Evolutionary conservation across 2,113 vertebrate genomes (phyloP).

Genomic region (Falco punctatus): DNA sequence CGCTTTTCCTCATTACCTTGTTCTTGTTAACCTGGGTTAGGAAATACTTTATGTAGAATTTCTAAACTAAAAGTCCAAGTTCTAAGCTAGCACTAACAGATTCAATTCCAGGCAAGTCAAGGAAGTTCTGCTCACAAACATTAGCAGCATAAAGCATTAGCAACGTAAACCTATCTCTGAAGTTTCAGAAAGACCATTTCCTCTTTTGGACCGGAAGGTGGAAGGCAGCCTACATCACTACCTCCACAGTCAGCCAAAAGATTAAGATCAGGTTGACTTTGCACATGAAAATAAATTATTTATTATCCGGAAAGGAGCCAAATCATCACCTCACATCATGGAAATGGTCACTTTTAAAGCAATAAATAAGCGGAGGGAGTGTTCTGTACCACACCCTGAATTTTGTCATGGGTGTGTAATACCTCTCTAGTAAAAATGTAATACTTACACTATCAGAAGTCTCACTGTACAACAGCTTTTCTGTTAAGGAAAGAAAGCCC

Average conservation of each 20-base stretch:
- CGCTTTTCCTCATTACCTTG: background rate
- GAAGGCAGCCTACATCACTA: background rate
- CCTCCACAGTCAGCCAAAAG: constrained; percentile 18
- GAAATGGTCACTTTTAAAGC: constrained; percentile 33
- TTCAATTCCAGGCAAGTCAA: background rate
- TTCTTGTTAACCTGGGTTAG: background rate
- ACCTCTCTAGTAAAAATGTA: constrained; percentile 10
- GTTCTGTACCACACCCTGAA: background rate
- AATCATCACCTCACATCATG: background rate
- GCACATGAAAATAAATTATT: constrained; percentile 23
- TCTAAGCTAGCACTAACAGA: background rate
- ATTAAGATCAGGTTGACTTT: background rate
- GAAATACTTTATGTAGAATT: background rate
- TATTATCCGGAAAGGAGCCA: constrained; percentile 37
- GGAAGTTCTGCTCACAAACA: background rate
- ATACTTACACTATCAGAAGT: background rate
- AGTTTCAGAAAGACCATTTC: background rate
- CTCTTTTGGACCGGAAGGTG: background rate
- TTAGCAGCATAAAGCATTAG: background rate
- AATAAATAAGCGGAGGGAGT: constrained; percentile 29
- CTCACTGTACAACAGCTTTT: constrained; percentile 21
- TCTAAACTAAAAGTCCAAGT: background rate
- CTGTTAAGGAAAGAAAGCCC: background rate
- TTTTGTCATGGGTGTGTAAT: background rate
- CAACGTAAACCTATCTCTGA: background rate